Evolutionary conservation across 2,113 vertebrate genomes (phyloP), one percentile per base, ranked within the genome.

Genomic region (Chamaetylas fuelleborni): DNA sequence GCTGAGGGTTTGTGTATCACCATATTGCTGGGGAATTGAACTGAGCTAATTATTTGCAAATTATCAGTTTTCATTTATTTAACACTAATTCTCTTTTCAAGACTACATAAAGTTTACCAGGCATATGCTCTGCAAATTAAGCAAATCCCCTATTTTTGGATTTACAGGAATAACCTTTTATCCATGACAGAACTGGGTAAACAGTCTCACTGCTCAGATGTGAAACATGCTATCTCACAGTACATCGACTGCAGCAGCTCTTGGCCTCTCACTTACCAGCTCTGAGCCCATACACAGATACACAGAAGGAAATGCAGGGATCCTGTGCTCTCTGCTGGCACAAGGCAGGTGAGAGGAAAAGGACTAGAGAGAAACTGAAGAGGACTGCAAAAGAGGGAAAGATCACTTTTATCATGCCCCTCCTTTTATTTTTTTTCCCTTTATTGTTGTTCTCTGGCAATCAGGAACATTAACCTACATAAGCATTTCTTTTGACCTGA

Each of bases 231-330:
- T 12, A 2, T 36, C 36, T 15, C 36, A 26, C 29, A 28, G 38
- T 5, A 9, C 56, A 71, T 34, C 33, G 47, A 9, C 12, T 3
- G 5, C 40, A 42, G 60, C 38, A 54, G 6, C 43, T 6, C 43
- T 15, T 9, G 0, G 0, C 20, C 79, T 79, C 82, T 57, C n/a
- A 12, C 50, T 36, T 3, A 2, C 7, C 5, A 4, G 8, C 5
- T 33, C 43, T 33, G 16, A 81, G 71, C 17, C 62, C 36, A 43
- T 13, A 8, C 47, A 70, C 26, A 53, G 38, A 45, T 4, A 19
- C 29, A 26, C 14, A 45, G 38, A 31, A 50, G 8, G 15, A 82
- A 76, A 58, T 1, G 8, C n/a, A 57, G n/a, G n/a, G 24, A 47
- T 12, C 12, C 19, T 89, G 61, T 67, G 9, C 18, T 81, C 24